These are phyloP conservation scores for Andrena camellia DNA, from an alignment of 2,888 invertebrate genomes.

Conservation along the genomic window DNA sequence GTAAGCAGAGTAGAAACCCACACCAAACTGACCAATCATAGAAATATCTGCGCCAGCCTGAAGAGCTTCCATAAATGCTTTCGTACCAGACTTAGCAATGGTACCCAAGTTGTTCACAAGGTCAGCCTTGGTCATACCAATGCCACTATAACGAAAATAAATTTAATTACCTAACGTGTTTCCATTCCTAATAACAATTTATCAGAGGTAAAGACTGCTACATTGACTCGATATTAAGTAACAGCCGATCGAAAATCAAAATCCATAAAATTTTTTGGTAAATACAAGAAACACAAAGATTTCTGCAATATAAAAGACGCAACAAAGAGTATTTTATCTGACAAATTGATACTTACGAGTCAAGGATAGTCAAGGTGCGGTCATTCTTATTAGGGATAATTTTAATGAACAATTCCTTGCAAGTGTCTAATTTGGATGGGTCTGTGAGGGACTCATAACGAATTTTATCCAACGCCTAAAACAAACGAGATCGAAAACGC, in stretches of 20 bases:
- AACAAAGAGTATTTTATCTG: not conserved
- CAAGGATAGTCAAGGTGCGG: conserved; percentile 97
- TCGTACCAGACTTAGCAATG: conserved; percentile 99
- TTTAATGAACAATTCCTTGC: conserved; percentile 98
- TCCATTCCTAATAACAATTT: not conserved
- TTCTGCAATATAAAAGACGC: not conserved
- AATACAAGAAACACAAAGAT: not conserved
- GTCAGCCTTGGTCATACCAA: conserved; percentile 99
- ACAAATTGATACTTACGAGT: conserved; percentile 85
- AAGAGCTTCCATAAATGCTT: conserved; percentile 99
- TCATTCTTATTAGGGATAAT: conserved; percentile 98
- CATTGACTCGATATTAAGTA: too few relatives aligned
- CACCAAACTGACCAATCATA: conserved; percentile 99
- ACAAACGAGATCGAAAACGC: conserved; percentile 1
- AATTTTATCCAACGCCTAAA: conserved; percentile 92
- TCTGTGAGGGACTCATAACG: conserved; percentile 99
- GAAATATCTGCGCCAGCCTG: conserved; percentile 99
- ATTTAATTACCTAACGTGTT: not conserved
- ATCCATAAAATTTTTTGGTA: not conserved
- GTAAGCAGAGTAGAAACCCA: conserved; percentile 99
- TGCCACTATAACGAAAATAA: conserved; percentile 86
- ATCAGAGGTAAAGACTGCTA: not conserved
- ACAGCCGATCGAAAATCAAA: not conserved
- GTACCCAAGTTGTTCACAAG: conserved; percentile 99
- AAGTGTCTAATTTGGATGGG: conserved; percentile 95